A percentile compares a stretch with the other conserved stretches of the same genome.
These are phyloP conservation scores for Rhyacichthys aspro DNA, from an alignment of 2,797 vertebrate species.

Conservation along the genomic window DNA sequence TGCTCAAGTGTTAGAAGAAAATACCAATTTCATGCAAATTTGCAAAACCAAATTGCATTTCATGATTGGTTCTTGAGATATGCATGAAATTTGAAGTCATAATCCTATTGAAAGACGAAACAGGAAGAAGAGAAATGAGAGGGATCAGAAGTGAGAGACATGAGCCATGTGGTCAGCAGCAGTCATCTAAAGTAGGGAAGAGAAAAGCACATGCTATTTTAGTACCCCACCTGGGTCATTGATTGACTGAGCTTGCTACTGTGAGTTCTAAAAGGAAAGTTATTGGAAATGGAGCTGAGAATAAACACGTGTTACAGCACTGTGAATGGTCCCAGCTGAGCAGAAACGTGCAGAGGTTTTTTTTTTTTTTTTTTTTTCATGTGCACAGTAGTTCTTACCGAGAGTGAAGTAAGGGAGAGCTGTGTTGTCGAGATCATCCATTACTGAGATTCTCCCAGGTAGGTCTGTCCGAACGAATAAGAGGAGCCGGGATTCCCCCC, in stretches of 20 bases:
- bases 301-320: not conserved
- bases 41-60: conserved; percentile 58
- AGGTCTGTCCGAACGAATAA: conserved; percentile 95
- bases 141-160: conserved; percentile 3
- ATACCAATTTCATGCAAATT: conserved; percentile 68
- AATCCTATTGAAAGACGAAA: conserved; percentile 53
- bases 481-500: conserved; percentile 90
- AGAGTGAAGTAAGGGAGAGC: conserved; percentile 98
- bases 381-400: conserved; percentile 80
- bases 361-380: too few species aligned
- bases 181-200: not conserved
- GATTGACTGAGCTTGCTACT: not conserved
- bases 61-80: conserved; percentile 49
- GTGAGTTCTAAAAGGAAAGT: not conserved
- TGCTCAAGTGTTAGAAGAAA: conserved; percentile 45
- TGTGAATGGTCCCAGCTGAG: conserved; percentile 6
- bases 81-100: conserved; percentile 61
- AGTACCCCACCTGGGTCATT: not conserved
- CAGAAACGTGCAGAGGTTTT: conserved; percentile 8
- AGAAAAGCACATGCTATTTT: not conserved
- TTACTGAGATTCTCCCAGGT: conserved; percentile 93
- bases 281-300: conserved; percentile 14
- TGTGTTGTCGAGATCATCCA: conserved; percentile 98
- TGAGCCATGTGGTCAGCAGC: conserved; percentile 4
- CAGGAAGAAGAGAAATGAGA: conserved; percentile 8